Evolutionary conservation across 2,888 invertebrate genomes (phyloP), one percentile per base, ranked within the genome.

Genomic region (Trileptium ribeirensis): DNA sequence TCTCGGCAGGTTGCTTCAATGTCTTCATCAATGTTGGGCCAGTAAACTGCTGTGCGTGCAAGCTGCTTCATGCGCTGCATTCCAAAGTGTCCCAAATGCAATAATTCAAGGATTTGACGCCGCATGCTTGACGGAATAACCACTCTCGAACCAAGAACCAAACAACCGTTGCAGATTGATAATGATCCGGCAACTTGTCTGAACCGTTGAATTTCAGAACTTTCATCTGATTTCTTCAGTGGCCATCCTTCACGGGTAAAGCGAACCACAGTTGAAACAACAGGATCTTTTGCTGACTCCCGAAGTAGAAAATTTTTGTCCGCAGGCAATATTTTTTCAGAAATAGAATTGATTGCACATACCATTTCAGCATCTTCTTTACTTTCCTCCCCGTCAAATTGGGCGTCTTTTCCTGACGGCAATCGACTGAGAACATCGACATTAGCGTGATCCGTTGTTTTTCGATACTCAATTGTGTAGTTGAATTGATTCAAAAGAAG

Each of bases 81-180:
- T n/a, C n/a, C n/a, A n/a, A n/a, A n/a, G n/a, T n/a, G n/a, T n/a
- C n/a, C n/a, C n/a, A n/a, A n/a, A n/a, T 70, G 70, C 36, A 70
- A n/a, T 36, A 19, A 8, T 3, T 70, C 31, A 15, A 70, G 70
- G 8, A 70, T 36, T 70, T 70, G 8, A 15, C 70, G 15, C 29
- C 70, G 70, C 31, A 70, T 8, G 31, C 8, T 29, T 70, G 70
- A 15, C 15, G 70, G 70, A 3, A 70, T n/a, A 8, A 70, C 70
- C 70, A 70, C 70, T 70, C n/a, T n/a, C n/a, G n/a, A n/a, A n/a
- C n/a, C n/a, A n/a, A n/a, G n/a, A n/a, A n/a, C n/a, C n/a, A n/a
- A 83, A 81, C 86, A 86, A n/a, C 70, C 80, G 15, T 19, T n/a
- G 67, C 83, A 85, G 64, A 84, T 81, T 29, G 70, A 19, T 8